Conservation (phyloP, 2,797 vertebrate genomes). For the Sandelia bainsii region DNA sequence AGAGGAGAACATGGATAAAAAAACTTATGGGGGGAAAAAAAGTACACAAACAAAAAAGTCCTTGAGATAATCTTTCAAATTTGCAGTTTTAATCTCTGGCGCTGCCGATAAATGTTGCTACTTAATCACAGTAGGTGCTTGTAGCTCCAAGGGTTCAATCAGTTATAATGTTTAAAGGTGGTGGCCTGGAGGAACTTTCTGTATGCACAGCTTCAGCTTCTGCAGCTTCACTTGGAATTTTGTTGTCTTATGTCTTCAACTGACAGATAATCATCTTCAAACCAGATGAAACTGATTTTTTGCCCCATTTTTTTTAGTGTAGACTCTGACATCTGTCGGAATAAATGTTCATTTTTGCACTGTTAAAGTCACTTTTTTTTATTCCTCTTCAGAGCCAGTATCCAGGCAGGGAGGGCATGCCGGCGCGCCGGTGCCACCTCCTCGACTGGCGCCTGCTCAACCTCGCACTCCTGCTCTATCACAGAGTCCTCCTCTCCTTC, state of each 20-base stretch:
- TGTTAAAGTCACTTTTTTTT: constrained; percentile 43
- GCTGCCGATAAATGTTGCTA: no score
- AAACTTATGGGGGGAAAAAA: not conserved
- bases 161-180: not conserved
- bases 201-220: not conserved
- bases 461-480: constrained; percentile 50
- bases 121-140: not conserved
- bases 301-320: not conserved
- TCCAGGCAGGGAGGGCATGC: constrained; percentile 76
- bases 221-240: not conserved
- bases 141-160: not conserved
- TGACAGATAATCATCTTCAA: not conserved
- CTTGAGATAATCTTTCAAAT: no score
- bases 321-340: not conserved
- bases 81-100: not conserved
- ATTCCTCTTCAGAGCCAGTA: constrained; percentile 78
- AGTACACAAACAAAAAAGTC: no score
- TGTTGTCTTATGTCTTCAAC: no score
- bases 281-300: not conserved
- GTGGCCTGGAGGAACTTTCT: not conserved
- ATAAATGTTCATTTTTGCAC: not conserved
- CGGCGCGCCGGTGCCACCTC: constrained; percentile 50
- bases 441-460: constrained; percentile 26
- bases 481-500: constrained; percentile 65
- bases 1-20: not conserved